Evolutionary conservation across 2,797 vertebrate genomes (phyloP), one percentile per base, ranked within the genome.

Genomic region (Sylvia borin): DNA sequence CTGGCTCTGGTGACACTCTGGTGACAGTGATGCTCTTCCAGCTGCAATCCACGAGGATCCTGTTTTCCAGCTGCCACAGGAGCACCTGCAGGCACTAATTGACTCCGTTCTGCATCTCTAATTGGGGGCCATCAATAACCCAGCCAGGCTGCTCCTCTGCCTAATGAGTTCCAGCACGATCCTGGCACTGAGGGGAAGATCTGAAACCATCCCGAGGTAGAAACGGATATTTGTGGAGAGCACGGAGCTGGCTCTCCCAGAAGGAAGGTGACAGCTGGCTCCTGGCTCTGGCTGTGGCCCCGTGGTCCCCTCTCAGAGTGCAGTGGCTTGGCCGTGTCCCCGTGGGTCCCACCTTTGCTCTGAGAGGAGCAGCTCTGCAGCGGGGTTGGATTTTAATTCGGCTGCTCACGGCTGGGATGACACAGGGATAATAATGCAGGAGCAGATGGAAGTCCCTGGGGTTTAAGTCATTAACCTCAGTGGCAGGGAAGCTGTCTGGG

Each of bases 361-460:
- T 0, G 2, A 45, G 62, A 77, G 66, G 60, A 72, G 34, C 51
- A 81, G 77, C 90, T 91, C 42, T 6, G 16, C 8, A n/a, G 94
- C 45, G 11, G 42, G 84, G 32, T 38, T 67, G 67, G 20, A 1
- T 78, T 91, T 16, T 8, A 68, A 71, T 94, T 86, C 53, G 71
- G 67, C 61, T 64, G 85, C 75, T 90, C n/a, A 1, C 38, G n/a
- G 85, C 85, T 62, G 38, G 75, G 68, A 7, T 66, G 58, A 29
- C 80, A 80, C 67, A 7, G 9, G 40, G 47, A 1, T 53, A 38
- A 1, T 53, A 36, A 36, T 0, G n/a, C 38, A 1, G 57, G 58
- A 83, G 96, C 97, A 97, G 97, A 94, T 94, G 96, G 97, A 2
- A 94, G 72, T 90, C 91, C 54, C 93, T 6, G 72, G 96, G 91